Conservation (phyloP, 2,888 invertebrate genomes). For the Abrostola tripartita region DNA sequence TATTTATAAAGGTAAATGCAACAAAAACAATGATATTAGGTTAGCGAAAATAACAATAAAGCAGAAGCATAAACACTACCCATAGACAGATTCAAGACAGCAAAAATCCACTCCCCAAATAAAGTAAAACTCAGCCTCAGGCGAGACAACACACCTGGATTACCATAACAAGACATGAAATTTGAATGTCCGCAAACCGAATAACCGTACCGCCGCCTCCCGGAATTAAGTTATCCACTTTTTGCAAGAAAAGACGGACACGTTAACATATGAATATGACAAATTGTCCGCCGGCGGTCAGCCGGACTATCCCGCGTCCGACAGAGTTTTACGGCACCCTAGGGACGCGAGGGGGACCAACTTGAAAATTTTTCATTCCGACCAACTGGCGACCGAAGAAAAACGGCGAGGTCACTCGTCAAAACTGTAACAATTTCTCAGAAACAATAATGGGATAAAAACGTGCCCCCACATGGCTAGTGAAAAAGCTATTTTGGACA, state of each 20-base stretch:
- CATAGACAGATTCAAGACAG: conserved; percentile 27
- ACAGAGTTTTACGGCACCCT: conserved; percentile 86
- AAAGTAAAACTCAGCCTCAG: conserved; percentile 64
- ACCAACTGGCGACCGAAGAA: conserved; percentile 80
- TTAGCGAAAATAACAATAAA: background rate
- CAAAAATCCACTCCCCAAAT: conserved; percentile 35
- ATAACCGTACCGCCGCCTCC: conserved; percentile 76
- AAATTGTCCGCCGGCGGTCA: conserved; percentile 86
- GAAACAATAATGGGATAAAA: conserved; percentile 87
- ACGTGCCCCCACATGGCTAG: conserved; percentile 75
- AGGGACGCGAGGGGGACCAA: conserved; percentile 82
- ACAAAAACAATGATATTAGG: background rate
- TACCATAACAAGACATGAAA: conserved; percentile 88
- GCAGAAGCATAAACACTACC: conserved; percentile 11
- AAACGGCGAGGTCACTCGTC: conserved; percentile 87
- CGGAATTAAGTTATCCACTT: conserved; percentile 87
- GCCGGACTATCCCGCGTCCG: conserved; percentile 77
- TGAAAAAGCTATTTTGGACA: conserved; percentile 81
- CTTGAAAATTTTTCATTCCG: conserved; percentile 88
- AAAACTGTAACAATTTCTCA: conserved; percentile 88
- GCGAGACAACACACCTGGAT: conserved; percentile 86
- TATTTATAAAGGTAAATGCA: background rate
- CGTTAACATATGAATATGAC: conserved; percentile 89
- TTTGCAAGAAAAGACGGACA: conserved; percentile 88
- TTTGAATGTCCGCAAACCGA: conserved; percentile 87